Evolutionary conservation across 2,888 invertebrate species (phyloP), one percentile per base, ranked within the genome.

Genomic region (Amaurobius ferox): DNA sequence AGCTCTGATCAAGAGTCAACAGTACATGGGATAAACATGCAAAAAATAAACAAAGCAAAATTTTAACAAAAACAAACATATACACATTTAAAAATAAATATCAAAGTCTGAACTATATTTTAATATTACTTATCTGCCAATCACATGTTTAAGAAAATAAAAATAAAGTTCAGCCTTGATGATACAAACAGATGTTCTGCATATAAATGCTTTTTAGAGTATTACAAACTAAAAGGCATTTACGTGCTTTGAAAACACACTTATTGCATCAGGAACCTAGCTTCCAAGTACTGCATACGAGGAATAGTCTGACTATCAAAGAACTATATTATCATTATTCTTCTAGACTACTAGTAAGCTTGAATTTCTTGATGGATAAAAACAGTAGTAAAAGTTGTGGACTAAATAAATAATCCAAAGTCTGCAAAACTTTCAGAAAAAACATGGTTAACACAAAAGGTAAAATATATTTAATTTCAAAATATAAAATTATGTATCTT

Each of bases 131-230:
- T 66, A 61, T 61, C 35, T 32, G 73, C 67, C 32, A 74, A 73
- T 80, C 73, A 80, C 80, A 76, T 67, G 67, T 55, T 76, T 76
- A 55, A 81, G 76, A 55, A 71, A 35, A 30, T 81, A 81, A 74
- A 76, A 76, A 81, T 76, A 81, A 81, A 81, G 76, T 66, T 70
- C 80, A 80, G 76, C 70, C 48, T 35, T 68, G 19, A 32, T 9
- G 7, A 44, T 2, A 68, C 39, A 40, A 80, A 61, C 44, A 70
- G 26, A 26, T 66, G 62, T 26, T 66, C 23, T 44, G 73, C 67
- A 40, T 55, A 73, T 32, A 73, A 79, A 79, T 67, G 44, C 71
- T 64, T 32, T 64, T 79, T 62, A 44, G 32, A 70, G 68, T 61
- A 74, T 80, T 70, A 80, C 40, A 55, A 55, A 61, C 70, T 70